Evolutionary conservation across 1,140 invertebrate species (phyloP).

Genomic region (Tribolium castaneum): DNA sequence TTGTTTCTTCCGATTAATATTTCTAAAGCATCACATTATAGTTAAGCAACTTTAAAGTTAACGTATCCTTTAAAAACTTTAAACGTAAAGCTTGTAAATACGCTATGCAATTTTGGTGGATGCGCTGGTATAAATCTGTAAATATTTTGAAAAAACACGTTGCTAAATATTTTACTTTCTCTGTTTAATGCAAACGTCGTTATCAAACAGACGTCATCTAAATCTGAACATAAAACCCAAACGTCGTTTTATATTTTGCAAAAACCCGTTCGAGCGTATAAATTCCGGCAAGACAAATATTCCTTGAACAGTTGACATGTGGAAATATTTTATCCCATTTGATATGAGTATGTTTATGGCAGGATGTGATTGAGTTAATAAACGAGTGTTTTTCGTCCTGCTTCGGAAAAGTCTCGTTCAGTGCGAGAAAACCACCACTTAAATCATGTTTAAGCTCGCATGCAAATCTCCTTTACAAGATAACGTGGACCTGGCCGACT

Average conservation of each 20-base stretch:
- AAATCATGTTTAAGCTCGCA: constrained; percentile 42
- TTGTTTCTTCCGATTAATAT: not conserved
- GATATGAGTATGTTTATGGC: constrained; percentile 27
- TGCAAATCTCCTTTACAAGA: constrained; percentile 40
- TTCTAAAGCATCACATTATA: not conserved
- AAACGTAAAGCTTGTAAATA: not conserved
- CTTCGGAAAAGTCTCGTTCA: not conserved
- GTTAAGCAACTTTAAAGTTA: not conserved
- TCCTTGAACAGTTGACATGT: not conserved
- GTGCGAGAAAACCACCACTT: constrained; percentile 13
- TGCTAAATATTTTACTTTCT: not conserved
- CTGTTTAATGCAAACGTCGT: not conserved
- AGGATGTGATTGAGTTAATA: constrained; percentile 27
- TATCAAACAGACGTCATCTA: not conserved
- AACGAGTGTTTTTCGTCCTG: constrained; percentile 19
- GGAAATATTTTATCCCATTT: constrained; percentile 30
- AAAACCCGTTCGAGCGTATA: not conserved
- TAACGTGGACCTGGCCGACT: constrained; percentile 42
- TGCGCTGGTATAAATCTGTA: not conserved
- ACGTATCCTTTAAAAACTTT: not conserved
- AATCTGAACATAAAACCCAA: not conserved
- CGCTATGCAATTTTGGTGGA: no score
- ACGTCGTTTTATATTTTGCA: not conserved
- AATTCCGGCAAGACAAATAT: constrained; percentile 23
- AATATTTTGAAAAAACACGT: no score